phyloP scores from a whole-genome alignment of 2,797 vertebrate genomes.

The Morus bassanus region DNA sequence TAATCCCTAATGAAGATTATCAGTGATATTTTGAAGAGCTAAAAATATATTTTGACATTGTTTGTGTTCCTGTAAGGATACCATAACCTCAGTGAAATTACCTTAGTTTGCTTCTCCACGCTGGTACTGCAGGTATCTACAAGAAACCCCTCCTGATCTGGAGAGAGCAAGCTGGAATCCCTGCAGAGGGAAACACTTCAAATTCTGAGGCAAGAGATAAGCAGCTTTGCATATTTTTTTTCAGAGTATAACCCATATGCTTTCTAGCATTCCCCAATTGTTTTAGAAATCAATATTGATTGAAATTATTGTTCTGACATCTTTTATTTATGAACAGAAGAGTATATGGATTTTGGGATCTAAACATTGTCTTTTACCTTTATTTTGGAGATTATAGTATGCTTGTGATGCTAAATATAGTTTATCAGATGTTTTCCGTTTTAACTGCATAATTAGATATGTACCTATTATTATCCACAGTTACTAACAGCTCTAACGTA shows the following conservation, averaged over 20 bases:
- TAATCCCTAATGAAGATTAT: background rate
- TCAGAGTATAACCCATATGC: background rate
- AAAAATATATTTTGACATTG: background rate
- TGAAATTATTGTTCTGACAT: background rate
- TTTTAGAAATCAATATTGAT: background rate
- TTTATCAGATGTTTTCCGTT: background rate
- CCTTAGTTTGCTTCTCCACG: background rate
- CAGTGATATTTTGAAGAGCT: background rate
- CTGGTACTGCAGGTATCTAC: background rate
- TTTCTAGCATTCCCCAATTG: background rate
- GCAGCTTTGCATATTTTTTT: background rate
- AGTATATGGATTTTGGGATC: background rate
- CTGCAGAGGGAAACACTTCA: background rate
- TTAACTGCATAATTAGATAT: background rate
- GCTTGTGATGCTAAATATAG: background rate
- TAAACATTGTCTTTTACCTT: background rate
- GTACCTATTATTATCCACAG: background rate
- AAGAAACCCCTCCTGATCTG: background rate
- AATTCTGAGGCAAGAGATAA: background rate
- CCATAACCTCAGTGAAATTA: background rate
- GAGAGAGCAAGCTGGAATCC: background rate
- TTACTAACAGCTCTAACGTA: background rate
- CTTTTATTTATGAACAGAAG: background rate
- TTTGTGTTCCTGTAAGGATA: background rate
- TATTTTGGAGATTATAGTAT: background rate